Evolutionary conservation across 1,140 invertebrate genomes (phyloP).

Genomic region (Drosophila albomicans): DNA sequence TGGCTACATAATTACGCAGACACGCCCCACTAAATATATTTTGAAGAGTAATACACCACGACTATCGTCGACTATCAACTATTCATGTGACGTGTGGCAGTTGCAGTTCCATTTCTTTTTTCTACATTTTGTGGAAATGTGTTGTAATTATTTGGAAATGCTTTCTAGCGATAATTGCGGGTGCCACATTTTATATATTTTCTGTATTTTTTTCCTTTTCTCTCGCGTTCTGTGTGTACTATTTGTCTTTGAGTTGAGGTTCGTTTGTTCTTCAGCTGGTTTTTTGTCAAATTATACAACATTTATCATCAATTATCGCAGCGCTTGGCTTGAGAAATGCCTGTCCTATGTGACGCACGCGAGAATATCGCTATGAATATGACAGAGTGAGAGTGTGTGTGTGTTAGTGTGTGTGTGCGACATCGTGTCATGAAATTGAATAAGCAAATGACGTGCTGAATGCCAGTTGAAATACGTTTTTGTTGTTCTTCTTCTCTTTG

Average conservation of each 20-base stretch:
- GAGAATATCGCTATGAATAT: conserved; percentile 30
- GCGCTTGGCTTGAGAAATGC: conserved; percentile 68
- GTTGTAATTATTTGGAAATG: conserved; percentile 79
- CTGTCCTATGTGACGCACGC: conserved; percentile 71
- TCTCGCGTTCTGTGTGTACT: background rate
- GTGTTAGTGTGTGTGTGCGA: conserved; percentile 48
- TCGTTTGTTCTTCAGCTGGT: conserved; percentile 54
- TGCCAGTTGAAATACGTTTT: conserved; percentile 71
- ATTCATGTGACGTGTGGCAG: conserved; percentile 20
- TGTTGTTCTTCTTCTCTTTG: background rate
- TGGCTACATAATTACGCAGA: conserved; percentile 58
- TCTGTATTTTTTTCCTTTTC: background rate
- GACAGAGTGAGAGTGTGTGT: conserved; percentile 4
- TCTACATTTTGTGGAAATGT: conserved; percentile 39
- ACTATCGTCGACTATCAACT: conserved; percentile 29
- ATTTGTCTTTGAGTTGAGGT: conserved; percentile 25
- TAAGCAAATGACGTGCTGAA: conserved; percentile 82
- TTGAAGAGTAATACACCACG: conserved; percentile 5
- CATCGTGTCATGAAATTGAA: conserved; percentile 82
- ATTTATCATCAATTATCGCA: conserved; percentile 83
- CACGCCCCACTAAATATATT: conserved; percentile 63
- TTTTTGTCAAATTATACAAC: conserved; percentile 82
- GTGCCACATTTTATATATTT: conserved; percentile 51
- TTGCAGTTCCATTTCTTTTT: conserved; percentile 13
- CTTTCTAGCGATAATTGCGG: conserved; percentile 82